Conservation (phyloP, 2,888 invertebrate genomes). For the Drosophila gaucha region DNA sequence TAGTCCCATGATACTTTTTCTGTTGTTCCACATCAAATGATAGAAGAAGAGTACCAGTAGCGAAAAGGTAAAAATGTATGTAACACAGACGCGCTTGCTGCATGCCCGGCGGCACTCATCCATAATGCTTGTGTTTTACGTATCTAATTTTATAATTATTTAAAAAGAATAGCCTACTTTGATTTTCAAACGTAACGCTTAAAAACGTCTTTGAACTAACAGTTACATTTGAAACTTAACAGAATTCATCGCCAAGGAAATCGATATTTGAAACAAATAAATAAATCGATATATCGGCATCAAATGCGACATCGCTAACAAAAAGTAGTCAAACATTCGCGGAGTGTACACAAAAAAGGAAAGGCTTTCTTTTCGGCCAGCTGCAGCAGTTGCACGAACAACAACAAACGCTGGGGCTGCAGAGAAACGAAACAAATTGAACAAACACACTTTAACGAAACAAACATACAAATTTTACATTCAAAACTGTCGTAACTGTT, state of each 20-base stretch:
- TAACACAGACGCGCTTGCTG: slow-evolving; percentile 9
- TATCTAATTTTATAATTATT: neutral
- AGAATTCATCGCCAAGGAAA: slow-evolving; percentile 5
- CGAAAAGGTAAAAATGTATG: slow-evolving; percentile 45
- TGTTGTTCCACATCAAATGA: slow-evolving; percentile 35
- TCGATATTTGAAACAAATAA: slow-evolving; percentile 1
- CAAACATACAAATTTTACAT: slow-evolving; percentile 3
- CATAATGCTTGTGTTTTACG: too few relatives aligned
- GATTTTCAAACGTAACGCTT: slow-evolving; percentile 3
- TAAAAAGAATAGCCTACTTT: slow-evolving; percentile 8
- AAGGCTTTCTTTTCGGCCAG: slow-evolving; percentile 63
- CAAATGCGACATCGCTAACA: slow-evolving; percentile 3
- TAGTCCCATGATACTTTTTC: slow-evolving; percentile 22
- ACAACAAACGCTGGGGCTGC: slow-evolving; percentile 60
- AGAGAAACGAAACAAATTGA: slow-evolving; percentile 14
- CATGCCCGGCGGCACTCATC: slow-evolving; percentile 4
- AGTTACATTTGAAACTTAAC: slow-evolving; percentile 6
- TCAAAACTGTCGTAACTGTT: slow-evolving; percentile 13
- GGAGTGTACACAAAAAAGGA: slow-evolving; percentile 58
- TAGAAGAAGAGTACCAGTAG: slow-evolving; percentile 50
- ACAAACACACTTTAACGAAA: slow-evolving; percentile 18
- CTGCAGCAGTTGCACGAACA: slow-evolving; percentile 57
- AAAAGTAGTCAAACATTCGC: slow-evolving; percentile 38
- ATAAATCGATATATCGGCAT: slow-evolving; percentile 20
- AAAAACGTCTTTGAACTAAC: neutral